Conservation (phyloP, 1,140 invertebrate genomes). For the Cydia fagiglandana region DNA sequence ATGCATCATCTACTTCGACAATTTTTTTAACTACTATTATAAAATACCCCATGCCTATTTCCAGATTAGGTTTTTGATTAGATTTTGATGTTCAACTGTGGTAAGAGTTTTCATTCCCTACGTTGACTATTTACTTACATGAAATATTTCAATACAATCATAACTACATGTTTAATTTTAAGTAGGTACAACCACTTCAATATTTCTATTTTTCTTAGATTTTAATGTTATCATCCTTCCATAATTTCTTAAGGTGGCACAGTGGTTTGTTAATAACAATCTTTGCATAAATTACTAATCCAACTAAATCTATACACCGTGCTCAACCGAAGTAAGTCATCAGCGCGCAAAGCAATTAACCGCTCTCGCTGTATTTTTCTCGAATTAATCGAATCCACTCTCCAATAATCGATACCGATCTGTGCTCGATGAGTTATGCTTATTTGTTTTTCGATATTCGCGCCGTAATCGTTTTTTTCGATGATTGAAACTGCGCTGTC, state of each 20-base stretch:
- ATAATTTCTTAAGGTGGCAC: neutral
- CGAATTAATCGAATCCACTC: slow-evolving; percentile 69
- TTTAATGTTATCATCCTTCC: neutral
- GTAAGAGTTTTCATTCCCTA: too few species aligned
- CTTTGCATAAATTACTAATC: neutral
- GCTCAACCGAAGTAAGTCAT: slow-evolving; percentile 47
- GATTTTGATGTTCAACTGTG: too few species aligned
- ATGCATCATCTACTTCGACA: too few species aligned
- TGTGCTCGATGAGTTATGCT: slow-evolving; percentile 57
- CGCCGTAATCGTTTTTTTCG: slow-evolving; percentile 34
- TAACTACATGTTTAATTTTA: too few species aligned
- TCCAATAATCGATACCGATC: slow-evolving; percentile 68
- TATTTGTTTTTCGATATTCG: slow-evolving; percentile 61
- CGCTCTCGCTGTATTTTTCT: slow-evolving; percentile 54
- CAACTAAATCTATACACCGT: slow-evolving; percentile 3
- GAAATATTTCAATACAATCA: too few species aligned
- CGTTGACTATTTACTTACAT: too few species aligned
- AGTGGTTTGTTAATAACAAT: neutral
- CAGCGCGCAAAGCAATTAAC: slow-evolving; percentile 64
- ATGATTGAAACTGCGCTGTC: slow-evolving; percentile 30
- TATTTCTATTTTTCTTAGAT: neutral
- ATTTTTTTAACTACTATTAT: too few species aligned
- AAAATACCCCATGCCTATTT: too few species aligned
- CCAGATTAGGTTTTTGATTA: too few species aligned
- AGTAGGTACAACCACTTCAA: too few species aligned